These are phyloP conservation scores for Pollimyrus isidori DNA, from an alignment of 2,113 vertebrate genomes.

Conservation along the genomic window DNA sequence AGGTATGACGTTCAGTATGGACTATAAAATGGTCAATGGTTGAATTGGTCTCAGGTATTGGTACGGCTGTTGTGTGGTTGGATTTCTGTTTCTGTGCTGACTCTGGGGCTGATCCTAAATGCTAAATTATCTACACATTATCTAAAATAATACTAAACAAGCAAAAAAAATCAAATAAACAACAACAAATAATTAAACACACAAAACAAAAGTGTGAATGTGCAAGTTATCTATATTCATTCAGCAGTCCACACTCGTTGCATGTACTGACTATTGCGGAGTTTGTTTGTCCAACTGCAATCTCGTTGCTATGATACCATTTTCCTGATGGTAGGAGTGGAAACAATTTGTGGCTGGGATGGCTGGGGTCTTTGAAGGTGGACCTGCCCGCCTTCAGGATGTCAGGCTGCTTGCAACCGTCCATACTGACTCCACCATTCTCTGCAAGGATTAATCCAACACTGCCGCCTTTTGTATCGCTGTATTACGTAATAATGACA, in stretches of 20 bases:
- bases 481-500: neutral
- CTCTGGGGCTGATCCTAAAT: slow-evolving; percentile 24
- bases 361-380: neutral
- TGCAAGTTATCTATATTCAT: neutral
- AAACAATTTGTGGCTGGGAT: neutral
- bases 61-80: neutral
- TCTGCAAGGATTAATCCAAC: neutral
- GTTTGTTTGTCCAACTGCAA: neutral
- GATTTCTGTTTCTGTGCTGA: slow-evolving; percentile 26
- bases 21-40: neutral
- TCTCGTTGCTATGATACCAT: neutral
- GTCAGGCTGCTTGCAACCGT: neutral
- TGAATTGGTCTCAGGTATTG: neutral
- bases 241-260: neutral
- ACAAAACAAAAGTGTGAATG: neutral
- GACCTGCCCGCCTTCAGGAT: neutral
- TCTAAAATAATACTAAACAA: neutral
- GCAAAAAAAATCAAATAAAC: neutral
- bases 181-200: neutral
- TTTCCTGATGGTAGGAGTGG: neutral
- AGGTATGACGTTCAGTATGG: neutral
- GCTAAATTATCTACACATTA: slow-evolving; percentile 32
- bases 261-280: neutral
- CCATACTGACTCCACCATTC: neutral
- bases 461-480: neutral